Percentiles rank a stretch among this genome's conserved stretches.
phyloP scores from a whole-genome alignment of 1,140 invertebrate species.

The Sogatella furcifera region DNA sequence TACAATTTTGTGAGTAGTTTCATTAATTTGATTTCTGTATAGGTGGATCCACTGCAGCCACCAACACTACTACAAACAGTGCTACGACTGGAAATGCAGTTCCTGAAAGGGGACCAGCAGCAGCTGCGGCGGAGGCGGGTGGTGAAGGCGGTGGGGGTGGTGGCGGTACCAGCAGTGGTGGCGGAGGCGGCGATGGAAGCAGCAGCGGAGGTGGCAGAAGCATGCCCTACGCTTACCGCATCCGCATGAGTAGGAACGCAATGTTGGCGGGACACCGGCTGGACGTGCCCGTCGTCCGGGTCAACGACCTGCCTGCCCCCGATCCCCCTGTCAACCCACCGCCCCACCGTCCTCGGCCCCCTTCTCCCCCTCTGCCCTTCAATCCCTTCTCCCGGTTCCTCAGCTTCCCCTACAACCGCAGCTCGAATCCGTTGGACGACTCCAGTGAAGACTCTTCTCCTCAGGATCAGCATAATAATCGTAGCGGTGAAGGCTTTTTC shows the following conservation, averaged over 20 bases:
- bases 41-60: too few species aligned
- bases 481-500: slow-evolving; percentile 11
- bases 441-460: slow-evolving; percentile 30
- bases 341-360: slow-evolving; percentile 23
- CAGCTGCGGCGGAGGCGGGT: too few species aligned
- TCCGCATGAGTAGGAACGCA: neutral
- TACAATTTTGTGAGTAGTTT: too few species aligned
- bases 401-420: slow-evolving; percentile 31
- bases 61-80: too few species aligned
- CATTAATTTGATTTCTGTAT: too few species aligned
- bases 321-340: slow-evolving; percentile 18
- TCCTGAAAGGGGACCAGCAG: too few species aligned
- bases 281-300: slow-evolving; percentile 13
- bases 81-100: too few species aligned
- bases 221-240: neutral
- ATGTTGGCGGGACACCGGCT: neutral
- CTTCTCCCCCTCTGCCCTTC: slow-evolving; percentile 15
- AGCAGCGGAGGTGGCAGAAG: neutral
- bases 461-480: neutral
- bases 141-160: neutral
- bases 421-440: slow-evolving; percentile 30
- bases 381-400: slow-evolving; percentile 29
- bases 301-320: slow-evolving; percentile 19
- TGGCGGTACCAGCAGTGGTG: neutral
- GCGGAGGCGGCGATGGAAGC: neutral